Evolutionary conservation across 2,797 vertebrate species (phyloP).

Genomic region (Trachurus trachurus): DNA sequence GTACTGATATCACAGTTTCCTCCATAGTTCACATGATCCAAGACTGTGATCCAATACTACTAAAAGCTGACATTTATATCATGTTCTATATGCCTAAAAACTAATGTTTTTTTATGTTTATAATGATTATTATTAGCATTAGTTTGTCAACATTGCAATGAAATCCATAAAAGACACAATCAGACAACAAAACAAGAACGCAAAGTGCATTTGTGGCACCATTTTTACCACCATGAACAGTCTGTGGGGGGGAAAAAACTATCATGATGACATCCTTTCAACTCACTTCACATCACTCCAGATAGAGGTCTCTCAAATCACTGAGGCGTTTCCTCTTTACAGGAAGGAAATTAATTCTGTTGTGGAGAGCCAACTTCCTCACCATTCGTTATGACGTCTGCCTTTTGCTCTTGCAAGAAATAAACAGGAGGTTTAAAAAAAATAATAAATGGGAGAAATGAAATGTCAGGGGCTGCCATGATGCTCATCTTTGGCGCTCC

Average conservation of each 20-base stretch:
- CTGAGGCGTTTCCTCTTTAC: conserved; percentile 33
- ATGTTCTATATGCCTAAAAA: neutral
- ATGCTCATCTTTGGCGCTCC: conserved; percentile 56
- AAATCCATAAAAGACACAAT: conserved; percentile 1
- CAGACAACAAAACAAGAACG: conserved; percentile 6
- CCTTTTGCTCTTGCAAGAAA: conserved; percentile 51
- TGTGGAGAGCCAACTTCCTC: conserved; percentile 43
- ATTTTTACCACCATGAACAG: conserved; percentile 6
- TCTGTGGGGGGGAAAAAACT: neutral
- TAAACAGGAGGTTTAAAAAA: conserved; percentile 23
- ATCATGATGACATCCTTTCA: conserved; percentile 19
- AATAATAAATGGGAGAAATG: conserved; percentile 25
- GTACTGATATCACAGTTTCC: neutral
- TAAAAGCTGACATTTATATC: neutral
- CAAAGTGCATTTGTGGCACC: neutral
- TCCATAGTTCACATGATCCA: neutral
- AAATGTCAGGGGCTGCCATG: conserved; percentile 40
- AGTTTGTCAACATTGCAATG: neutral
- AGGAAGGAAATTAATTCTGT: conserved; percentile 57
- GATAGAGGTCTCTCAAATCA: conserved; percentile 19
- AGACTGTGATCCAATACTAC: no score
- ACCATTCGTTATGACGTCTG: conserved; percentile 59
- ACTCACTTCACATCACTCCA: neutral
- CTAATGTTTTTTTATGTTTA: neutral
- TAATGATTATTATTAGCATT: neutral